Evolutionary conservation across 2,888 invertebrate genomes (phyloP), one percentile per base, ranked within the genome.

Genomic region (Mermis nigrescens): DNA sequence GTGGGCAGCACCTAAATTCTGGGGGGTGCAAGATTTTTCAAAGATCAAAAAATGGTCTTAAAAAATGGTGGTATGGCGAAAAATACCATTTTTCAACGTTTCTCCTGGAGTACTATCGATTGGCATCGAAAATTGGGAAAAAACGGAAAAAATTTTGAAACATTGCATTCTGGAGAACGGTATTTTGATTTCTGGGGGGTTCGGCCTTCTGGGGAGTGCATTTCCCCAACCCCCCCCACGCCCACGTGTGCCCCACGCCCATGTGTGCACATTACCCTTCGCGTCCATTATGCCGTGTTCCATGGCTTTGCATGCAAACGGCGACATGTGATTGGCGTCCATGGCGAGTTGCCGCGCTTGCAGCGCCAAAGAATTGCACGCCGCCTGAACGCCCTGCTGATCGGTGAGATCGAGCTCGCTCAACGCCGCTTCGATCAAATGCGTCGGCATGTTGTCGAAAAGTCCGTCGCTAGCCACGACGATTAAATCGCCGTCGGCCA

Each of bases 401-500:
- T 68, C 69, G 51, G 68, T 68, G 55, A 63, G 64, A 29, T 51
- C 52, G 31, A 69, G 76, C 76, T 74, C 83, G 81, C 66, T 81
- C 76, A 94, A 80, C 76, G 90, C 87, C 56, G 84, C 83, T 66
- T 92, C 79, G 69, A 95, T 81, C 73, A 91, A 80, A 65, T 84
- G 83, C 69, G 89, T 89, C 62, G 91, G 90, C 68, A 95, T 83
- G 77, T 95, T 95, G 78, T 98, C 95, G 77, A 95, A 98, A 59
- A 98, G 86, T 58, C 95, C 95, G 76, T 98, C 95, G 1, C 95
- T 95, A 28, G 92, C 95, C 58, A 94, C 82, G 46, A 94, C 80
- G 69, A 94, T 87, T 26, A 77, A 66, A 76, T 94, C 94, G 57
- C 92, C 91, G 71, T 89, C 85, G 75, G 86, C 83, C 2, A 86